Conservation (phyloP, 2,888 invertebrate species). For the Pelosia muscerda region DNA sequence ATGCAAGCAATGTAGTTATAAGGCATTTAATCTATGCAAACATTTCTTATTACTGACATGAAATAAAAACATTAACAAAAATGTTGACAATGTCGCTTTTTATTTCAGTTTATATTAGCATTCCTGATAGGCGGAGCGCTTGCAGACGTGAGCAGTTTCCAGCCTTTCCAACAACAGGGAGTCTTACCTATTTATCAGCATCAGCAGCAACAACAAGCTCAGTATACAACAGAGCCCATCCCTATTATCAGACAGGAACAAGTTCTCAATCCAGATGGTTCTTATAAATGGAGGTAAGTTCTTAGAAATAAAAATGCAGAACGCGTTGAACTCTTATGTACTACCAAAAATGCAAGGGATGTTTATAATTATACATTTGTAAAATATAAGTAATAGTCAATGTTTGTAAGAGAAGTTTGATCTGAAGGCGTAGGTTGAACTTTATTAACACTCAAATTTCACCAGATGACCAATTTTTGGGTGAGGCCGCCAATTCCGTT, state of each 20-base stretch:
- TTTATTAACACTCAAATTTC: neutral
- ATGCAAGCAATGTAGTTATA: neutral
- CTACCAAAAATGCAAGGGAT: neutral
- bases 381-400: no score
- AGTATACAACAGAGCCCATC: constrained; percentile 86
- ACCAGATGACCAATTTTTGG: no score
- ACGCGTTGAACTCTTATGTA: constrained; percentile 10
- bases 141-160: constrained; percentile 75
- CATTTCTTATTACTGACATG: neutral
- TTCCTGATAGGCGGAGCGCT: constrained; percentile 52
- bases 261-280: constrained; percentile 90
- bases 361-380: no score
- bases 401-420: no score
- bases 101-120: constrained; percentile 57
- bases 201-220: constrained; percentile 61
- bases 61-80: no score
- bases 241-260: constrained; percentile 90
- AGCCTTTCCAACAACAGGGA: constrained; percentile 63
- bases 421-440: neutral
- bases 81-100: neutral
- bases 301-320: constrained; percentile 3
- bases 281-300: constrained; percentile 85
- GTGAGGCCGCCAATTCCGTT: no score
- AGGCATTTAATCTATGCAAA: neutral
- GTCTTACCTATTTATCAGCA: constrained; percentile 64